Evolutionary conservation across 1,140 invertebrate species (phyloP).

Genomic region (Diprion similis): DNA sequence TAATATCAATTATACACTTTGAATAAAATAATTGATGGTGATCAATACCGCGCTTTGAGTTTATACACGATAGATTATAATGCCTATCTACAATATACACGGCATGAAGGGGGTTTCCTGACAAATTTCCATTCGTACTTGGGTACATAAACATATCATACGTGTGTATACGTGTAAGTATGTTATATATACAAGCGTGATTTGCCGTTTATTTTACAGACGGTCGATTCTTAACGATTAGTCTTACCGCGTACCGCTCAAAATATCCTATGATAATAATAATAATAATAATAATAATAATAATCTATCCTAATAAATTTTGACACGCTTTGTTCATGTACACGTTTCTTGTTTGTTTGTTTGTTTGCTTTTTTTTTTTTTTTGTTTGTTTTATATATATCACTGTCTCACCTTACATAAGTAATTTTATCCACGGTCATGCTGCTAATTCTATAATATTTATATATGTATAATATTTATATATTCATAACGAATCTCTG

Average conservation of each 20-base stretch:
- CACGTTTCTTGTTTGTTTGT: too few species aligned
- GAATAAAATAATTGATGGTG: too few species aligned
- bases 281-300: too few species aligned
- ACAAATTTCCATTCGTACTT: not conserved
- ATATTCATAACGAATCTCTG: slow-evolving; percentile 8
- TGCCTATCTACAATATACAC: too few species aligned
- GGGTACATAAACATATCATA: not conserved
- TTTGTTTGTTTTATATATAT: not conserved
- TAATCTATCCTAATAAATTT: too few species aligned
- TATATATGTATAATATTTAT: slow-evolving; percentile 6
- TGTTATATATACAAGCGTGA: slow-evolving; percentile 54
- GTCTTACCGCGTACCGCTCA: not conserved
- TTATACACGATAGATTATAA: too few species aligned
- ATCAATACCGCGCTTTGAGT: too few species aligned
- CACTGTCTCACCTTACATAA: not conserved
- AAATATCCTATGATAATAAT: too few species aligned
- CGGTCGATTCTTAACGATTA: slow-evolving; percentile 14
- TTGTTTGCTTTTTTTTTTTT: too few species aligned
- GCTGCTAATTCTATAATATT: not conserved
- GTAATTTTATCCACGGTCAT: not conserved
- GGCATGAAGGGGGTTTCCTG: not conserved
- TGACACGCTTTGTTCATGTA: too few species aligned
- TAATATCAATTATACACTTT: too few species aligned
- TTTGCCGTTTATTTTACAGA: slow-evolving; percentile 59
- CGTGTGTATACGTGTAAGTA: slow-evolving; percentile 54